A percentile compares a stretch with the other conserved stretches of the same genome.
These are phyloP conservation scores for Patagioenas fasciata DNA, from an alignment of 2,113 vertebrate species.

Conservation along the genomic window DNA sequence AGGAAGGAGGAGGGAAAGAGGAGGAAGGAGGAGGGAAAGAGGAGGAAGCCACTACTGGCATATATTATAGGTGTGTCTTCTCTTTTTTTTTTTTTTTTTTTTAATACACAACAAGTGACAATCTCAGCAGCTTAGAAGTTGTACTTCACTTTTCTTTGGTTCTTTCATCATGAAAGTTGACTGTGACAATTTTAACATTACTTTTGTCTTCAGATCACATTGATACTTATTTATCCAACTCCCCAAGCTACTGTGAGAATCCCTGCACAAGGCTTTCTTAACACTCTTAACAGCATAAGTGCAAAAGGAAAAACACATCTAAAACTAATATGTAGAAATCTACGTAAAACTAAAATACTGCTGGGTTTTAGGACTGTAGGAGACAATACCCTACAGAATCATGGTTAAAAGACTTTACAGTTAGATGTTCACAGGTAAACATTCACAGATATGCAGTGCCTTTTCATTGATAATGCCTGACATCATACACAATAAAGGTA, in stretches of 20 bases:
- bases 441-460: not conserved
- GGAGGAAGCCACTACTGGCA: not conserved
- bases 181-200: not conserved
- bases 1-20: too few species aligned
- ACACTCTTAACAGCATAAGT: not conserved
- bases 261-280: not conserved
- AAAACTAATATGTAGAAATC: not conserved
- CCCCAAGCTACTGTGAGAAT: not conserved
- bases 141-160: not conserved
- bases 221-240: not conserved
- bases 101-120: not conserved
- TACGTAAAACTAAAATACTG: not conserved
- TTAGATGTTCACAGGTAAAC: not conserved
- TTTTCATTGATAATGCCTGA: not conserved
- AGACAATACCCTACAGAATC: not conserved
- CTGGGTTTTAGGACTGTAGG: not conserved
- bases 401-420: not conserved
- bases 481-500: not conserved
- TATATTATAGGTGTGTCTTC: fast-evolving
- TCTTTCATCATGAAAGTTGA: not conserved
- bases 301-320: not conserved
- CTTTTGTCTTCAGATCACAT: not conserved
- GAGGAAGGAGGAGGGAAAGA: too few species aligned
- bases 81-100: too few species aligned
- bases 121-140: not conserved